Evolutionary conservation across 1,140 invertebrate species (phyloP), one percentile per base, ranked within the genome.

Genomic region (Gryon sp.): DNA sequence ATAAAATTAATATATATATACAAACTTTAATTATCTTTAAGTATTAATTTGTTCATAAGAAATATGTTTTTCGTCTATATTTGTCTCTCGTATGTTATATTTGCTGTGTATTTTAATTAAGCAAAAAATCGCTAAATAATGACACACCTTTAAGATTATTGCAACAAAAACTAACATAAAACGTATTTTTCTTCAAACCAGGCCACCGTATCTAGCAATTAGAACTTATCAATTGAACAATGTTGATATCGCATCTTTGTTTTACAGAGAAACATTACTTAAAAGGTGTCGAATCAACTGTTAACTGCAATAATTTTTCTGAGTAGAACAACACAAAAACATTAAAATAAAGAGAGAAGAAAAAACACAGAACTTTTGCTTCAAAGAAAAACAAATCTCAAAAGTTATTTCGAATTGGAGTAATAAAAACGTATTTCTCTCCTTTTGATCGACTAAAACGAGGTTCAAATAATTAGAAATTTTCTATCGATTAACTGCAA

Each of bases 181-280:
- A 50, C 46, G 19, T 50, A 40, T 59, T 65, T 65, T 60, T 66
- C 15, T 45, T 52, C 12, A 46, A 75, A 75, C 60, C 53, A 75
- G 70, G 70, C 53, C 62, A 53, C 46, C 43, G 60, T 75, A 75
- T 75, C 70, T 52, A 18, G 55, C 60, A 75, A 75, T 66, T 75
- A 75, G 38, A 70, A 70, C 66, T 18, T 70, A 60, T 50, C 65
- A 52, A 34, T 43, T 18, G 16, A 48, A 43, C 45, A 48, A 46
- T 38, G 45, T 60, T n/a, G 2, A 22, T 45, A 24, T 4, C 46
- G 55, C 38, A 62, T 55, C 48, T 38, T 53, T 32, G 26, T 40
- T 11, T 22, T 41, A 24, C 26, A n/a, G n/a, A n/a, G n/a, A 28
- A 28, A 7, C 2, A n/a, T 7, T 7, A 28, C 2, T 28, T 28